Evolutionary conservation across 2,888 invertebrate species (phyloP).

Genomic region (Drepana falcataria): DNA sequence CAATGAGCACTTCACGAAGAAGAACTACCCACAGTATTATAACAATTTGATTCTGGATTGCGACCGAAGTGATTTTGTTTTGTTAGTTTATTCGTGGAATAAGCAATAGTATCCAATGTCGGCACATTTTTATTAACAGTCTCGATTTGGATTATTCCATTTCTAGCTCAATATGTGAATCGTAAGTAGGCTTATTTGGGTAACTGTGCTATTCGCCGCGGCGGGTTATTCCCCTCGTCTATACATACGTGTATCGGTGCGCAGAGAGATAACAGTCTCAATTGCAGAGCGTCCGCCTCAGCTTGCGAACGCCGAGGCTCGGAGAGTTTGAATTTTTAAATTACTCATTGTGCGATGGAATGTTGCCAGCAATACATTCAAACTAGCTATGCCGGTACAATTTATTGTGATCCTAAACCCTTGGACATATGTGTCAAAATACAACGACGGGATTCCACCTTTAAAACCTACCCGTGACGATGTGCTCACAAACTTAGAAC

Average conservation of each 20-base stretch:
- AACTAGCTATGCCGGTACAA: constrained; percentile 37
- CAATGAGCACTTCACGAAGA: constrained; percentile 27
- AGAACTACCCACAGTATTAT: constrained; percentile 34
- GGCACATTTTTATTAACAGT: constrained; percentile 28
- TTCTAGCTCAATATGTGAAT: constrained; percentile 20
- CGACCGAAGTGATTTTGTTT: constrained; percentile 27
- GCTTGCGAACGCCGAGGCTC: constrained; percentile 58
- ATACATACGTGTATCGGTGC: constrained; percentile 38
- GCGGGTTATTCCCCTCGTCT: constrained; percentile 39
- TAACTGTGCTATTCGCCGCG: constrained; percentile 51
- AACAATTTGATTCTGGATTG: constrained; percentile 48
- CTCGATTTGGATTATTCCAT: constrained; percentile 35
- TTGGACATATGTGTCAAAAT: constrained; percentile 53
- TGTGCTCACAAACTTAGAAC: constrained; percentile 64
- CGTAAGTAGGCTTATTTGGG: constrained; percentile 39
- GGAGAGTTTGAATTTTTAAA: constrained; percentile 80
- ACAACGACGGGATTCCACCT: constrained; percentile 24
- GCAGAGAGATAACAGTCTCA: constrained; percentile 69
- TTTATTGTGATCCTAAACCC: constrained; percentile 60
- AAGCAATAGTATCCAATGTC: constrained; percentile 24
- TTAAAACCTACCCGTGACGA: constrained; percentile 39
- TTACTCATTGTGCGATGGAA: constrained; percentile 79
- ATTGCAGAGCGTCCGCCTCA: constrained; percentile 70
- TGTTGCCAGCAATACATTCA: constrained; percentile 54
- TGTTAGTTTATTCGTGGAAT: constrained; percentile 18